Conservation (phyloP, 2,797 vertebrate genomes). For the Rhincodon typus region DNA sequence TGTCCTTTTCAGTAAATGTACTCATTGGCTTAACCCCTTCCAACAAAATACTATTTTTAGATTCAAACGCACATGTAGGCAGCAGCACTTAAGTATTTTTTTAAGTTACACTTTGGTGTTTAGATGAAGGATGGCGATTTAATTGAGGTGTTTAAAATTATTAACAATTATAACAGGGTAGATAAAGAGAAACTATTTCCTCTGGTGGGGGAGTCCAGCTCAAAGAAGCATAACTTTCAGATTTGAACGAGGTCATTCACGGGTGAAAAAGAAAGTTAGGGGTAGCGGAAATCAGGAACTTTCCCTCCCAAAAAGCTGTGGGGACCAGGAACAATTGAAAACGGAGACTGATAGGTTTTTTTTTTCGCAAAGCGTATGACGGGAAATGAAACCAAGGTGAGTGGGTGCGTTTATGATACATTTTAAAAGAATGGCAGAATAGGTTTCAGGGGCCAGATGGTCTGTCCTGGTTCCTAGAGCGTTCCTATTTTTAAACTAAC, state of each 20-base stretch:
- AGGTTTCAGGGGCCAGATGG: neutral
- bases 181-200: neutral
- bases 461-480: neutral
- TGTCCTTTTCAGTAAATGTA: neutral
- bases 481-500: neutral
- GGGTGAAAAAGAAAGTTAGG: neutral
- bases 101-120: neutral
- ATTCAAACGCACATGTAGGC: neutral
- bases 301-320: neutral
- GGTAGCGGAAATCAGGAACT: neutral
- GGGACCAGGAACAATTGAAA: neutral
- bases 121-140: neutral
- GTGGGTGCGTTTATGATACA: neutral
- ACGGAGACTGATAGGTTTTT: neutral
- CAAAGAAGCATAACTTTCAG: no score
- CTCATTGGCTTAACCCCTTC: neutral
- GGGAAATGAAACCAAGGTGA: neutral
- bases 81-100: neutral
- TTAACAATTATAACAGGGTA: neutral
- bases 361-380: neutral
- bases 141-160: neutral
- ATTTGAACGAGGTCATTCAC: neutral
- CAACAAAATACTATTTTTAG: neutral
- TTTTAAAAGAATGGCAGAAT: neutral
- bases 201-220: neutral